phyloP scores from a whole-genome alignment of 2,888 invertebrate species.

The Spodoptera picta region DNA sequence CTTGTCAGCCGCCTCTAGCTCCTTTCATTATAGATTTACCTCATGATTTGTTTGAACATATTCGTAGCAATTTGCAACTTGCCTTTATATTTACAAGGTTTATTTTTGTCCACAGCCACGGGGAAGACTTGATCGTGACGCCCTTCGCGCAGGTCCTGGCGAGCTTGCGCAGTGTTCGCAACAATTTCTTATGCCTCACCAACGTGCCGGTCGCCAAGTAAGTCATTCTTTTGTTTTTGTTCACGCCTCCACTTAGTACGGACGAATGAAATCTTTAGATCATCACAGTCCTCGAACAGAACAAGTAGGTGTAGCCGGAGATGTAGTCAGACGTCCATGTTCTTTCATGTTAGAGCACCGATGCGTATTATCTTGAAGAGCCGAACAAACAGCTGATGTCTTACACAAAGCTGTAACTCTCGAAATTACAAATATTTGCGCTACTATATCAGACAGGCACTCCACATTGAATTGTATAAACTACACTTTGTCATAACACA shows the following conservation, averaged over 20 bases:
- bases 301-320: constrained; percentile 22
- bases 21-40: constrained; percentile 49
- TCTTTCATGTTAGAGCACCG: not conserved
- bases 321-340: not conserved
- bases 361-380: constrained; percentile 1
- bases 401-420: constrained; percentile 21
- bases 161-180: constrained; percentile 98
- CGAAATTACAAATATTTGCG: constrained; percentile 37
- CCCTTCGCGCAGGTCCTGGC: constrained; percentile 99
- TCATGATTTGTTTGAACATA: constrained; percentile 39
- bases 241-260: constrained; percentile 32
- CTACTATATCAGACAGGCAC: constrained; percentile 34
- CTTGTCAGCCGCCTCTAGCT: constrained; percentile 34
- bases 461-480: constrained; percentile 20
- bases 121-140: constrained; percentile 99
- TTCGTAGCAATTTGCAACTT: constrained; percentile 30
- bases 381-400: constrained; percentile 7
- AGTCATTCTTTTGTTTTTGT: constrained; percentile 84
- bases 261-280: constrained; percentile 16
- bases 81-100: constrained; percentile 41
- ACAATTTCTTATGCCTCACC: constrained; percentile 99
- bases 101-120: constrained; percentile 92
- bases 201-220: constrained; percentile 96
- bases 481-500: constrained; percentile 22
- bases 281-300: constrained; percentile 2